A percentile compares a stretch with the other conserved stretches of the same genome.
Evolutionary conservation across 2,888 invertebrate genomes (phyloP).

Genomic region (Lutraria lutraria): DNA sequence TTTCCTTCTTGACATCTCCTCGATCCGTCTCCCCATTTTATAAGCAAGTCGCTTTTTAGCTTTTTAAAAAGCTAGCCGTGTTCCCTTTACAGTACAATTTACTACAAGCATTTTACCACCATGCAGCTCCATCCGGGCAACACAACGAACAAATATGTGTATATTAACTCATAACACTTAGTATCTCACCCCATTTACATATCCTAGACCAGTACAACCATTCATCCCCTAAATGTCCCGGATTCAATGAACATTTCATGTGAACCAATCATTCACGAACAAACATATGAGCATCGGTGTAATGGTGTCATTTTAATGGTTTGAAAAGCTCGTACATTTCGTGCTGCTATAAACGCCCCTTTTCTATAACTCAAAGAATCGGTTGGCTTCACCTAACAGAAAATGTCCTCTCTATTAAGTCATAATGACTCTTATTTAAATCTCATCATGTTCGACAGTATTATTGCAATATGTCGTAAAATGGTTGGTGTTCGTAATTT

Average conservation of each 20-base stretch:
- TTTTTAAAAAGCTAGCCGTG: too few species aligned
- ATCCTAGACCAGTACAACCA: background rate
- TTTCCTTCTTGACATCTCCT: too few species aligned
- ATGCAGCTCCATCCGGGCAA: too few species aligned
- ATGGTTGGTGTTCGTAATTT: slow-evolving; percentile 27
- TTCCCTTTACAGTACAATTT: too few species aligned
- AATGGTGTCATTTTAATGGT: background rate
- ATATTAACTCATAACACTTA: background rate
- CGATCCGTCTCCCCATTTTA: too few species aligned
- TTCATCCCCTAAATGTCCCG: background rate
- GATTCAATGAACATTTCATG: background rate
- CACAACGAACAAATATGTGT: background rate
- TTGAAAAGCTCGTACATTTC: background rate
- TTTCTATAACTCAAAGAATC: background rate
- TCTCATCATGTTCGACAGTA: slow-evolving; percentile 34
- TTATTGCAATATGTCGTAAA: slow-evolving; percentile 38
- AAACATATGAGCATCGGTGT: background rate
- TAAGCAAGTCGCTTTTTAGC: too few species aligned
- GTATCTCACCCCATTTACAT: background rate
- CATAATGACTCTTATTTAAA: slow-evolving; percentile 34
- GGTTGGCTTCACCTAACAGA: background rate
- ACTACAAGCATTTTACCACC: too few species aligned
- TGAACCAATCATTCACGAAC: background rate
- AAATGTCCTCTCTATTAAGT: slow-evolving; percentile 22
- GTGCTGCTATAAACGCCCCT: background rate